Evolutionary conservation across 1,140 invertebrate genomes (phyloP), one percentile per base, ranked within the genome.

Genomic region (Holotrichia oblita): DNA sequence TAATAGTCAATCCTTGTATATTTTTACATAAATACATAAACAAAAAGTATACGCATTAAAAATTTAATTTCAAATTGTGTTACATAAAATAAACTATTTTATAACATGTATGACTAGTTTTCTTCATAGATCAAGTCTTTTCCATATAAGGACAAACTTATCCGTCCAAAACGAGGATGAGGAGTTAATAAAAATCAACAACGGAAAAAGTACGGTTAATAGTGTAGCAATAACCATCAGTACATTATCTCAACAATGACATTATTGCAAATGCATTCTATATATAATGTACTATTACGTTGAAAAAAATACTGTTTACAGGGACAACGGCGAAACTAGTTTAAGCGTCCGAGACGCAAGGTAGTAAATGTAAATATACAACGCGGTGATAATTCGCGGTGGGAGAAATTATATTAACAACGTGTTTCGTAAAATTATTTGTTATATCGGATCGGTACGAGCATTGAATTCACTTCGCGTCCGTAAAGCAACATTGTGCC

Each of bases 391-490:
- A 69, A 69, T 69, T 69, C 22, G 61, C 61, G 61, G 61, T 69
- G 61, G 61, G 61, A 69, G 61, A 69, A 34, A 69, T 69, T 69
- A 69, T 69, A 69, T 69, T 69, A 69, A 69, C 61, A 69, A 69
- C 61, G 61, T 27, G 61, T 27, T 27, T 17, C 61, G 61, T 69
- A 69, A 17, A 69, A 69, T 69, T 69, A 69, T 69, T 69, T 22
- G 22, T 69, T 69, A 69, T 14, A 69, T 34, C 61, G 61, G 20
- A 22, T 34, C 61, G 61, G 61, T 27, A 27, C 61, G 59, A 8
- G 59, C 6, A 61, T 20, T 44, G 42, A 7, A 55, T n/a, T 17
- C 48, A 17, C 48, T 55, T 27, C 61, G 61, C 20, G 27, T 34
- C 27, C 27, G 9, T 69, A 69, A 27, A 27, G 10, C 61, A 34